phyloP scores from a whole-genome alignment of 2,888 invertebrate species.

The Heliconius erato region DNA sequence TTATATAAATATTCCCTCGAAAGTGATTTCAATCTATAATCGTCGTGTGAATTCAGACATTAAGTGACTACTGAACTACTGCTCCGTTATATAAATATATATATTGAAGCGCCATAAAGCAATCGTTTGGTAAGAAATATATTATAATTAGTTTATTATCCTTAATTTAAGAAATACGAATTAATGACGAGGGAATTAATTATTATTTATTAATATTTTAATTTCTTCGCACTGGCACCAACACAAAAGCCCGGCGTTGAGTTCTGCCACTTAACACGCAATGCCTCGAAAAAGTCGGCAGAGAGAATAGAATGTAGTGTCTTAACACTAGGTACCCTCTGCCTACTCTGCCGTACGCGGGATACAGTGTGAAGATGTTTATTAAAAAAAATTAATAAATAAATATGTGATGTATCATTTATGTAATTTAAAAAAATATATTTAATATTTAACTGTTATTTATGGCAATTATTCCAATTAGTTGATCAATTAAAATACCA shows the following conservation, averaged over 20 bases:
- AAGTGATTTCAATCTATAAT: not conserved
- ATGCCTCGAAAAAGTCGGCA: too few species aligned
- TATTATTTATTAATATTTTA: too few species aligned
- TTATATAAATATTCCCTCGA: not conserved
- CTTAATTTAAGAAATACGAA: too few species aligned
- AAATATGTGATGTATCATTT: not conserved
- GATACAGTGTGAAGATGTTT: not conserved
- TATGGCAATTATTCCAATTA: slow-evolving; percentile 22
- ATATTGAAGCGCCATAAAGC: not conserved
- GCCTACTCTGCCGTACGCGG: not conserved
- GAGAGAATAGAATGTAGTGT: too few species aligned
- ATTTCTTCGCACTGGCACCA: too few species aligned
- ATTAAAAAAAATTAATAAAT: not conserved
- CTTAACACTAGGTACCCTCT: too few species aligned
- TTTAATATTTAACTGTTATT: not conserved
- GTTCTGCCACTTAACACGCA: too few species aligned
- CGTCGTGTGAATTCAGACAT: not conserved
- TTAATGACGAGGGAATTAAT: too few species aligned
- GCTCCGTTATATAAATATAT: not conserved
- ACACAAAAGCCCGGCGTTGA: too few species aligned
- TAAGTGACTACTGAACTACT: not conserved
- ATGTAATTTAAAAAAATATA: not conserved
- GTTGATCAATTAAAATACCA: slow-evolving; percentile 24
- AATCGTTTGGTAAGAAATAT: not conserved
- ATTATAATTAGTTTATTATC: not conserved